Conservation (phyloP, 2,113 vertebrate species). For the Proterorhinus semilunaris region DNA sequence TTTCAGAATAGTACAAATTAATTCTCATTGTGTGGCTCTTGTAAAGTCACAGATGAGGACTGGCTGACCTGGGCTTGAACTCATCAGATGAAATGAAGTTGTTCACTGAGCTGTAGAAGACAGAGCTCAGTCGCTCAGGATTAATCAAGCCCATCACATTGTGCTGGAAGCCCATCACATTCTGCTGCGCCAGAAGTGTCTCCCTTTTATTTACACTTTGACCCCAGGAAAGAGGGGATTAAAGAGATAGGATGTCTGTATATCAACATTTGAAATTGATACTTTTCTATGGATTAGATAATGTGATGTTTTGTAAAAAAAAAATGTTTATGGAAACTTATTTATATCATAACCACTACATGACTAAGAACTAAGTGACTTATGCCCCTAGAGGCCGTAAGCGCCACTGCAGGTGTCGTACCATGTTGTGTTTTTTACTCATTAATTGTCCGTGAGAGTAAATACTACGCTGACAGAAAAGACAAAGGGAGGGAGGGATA, state of each 20-base stretch:
- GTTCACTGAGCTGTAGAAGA: conserved; percentile 99
- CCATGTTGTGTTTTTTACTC: no score
- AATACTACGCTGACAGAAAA: no score
- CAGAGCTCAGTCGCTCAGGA: conserved; percentile 88
- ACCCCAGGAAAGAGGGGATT: conserved; percentile 77
- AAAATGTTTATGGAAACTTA: no score
- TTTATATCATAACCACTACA: no score
- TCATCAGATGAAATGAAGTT: conserved; percentile 99
- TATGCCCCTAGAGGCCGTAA: no score
- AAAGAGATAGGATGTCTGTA: conserved; percentile 25
- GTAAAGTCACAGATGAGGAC: conserved; percentile 95
- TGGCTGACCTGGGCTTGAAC: conserved; percentile 95
- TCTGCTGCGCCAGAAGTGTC: conserved; percentile 72
- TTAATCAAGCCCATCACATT: conserved; percentile 91
- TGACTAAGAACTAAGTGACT: no score
- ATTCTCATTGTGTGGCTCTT: conserved; percentile 82
- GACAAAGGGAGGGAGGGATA: no score
- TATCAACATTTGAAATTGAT: conserved; percentile 87
- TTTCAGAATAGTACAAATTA: conserved; percentile 88
- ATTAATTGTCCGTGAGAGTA: no score
- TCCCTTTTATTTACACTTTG: conserved; percentile 78
- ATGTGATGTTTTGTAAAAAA: no score
- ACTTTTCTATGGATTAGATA: conserved; percentile 19
- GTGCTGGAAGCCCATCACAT: no score
- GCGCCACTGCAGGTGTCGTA: no score